Conservation (phyloP, 1,140 invertebrate species). For the Drosophila miranda region DNA sequence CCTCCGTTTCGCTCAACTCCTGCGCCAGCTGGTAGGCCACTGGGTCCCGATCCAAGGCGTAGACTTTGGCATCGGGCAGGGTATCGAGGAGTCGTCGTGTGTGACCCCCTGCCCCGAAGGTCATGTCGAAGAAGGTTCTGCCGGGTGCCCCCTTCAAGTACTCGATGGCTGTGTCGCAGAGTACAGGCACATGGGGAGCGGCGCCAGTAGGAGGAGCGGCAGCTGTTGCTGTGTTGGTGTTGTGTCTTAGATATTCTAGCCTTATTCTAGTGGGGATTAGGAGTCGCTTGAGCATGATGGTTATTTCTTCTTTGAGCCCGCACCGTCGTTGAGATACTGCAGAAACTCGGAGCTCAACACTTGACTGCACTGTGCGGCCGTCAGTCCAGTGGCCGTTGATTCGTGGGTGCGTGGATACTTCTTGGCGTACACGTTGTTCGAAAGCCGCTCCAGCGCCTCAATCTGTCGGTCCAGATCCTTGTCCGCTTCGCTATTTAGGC, state of each 20-base stretch:
- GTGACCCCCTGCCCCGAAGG: conserved; percentile 97
- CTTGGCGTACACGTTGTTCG: conserved; percentile 87
- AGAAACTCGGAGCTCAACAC: conserved; percentile 88
- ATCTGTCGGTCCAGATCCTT: conserved; percentile 87
- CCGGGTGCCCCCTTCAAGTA: conserved; percentile 86
- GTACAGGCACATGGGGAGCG: conserved; percentile 87
- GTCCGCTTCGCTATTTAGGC: conserved; percentile 83
- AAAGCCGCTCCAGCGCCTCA: conserved; percentile 86
- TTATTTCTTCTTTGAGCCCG: conserved; percentile 26
- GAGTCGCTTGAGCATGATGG: conserved; percentile 25
- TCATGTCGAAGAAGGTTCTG: conserved; percentile 92
- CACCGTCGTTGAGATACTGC: conserved; percentile 85
- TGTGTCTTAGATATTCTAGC: conserved; percentile 23
- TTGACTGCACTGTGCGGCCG: conserved; percentile 87
- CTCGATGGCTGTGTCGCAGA: conserved; percentile 87
- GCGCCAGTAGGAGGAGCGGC: conserved; percentile 68
- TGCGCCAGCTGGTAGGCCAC: conserved; percentile 87
- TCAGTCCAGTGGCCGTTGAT: conserved; percentile 88
- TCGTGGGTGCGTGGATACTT: conserved; percentile 85
- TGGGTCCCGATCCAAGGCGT: conserved; percentile 95
- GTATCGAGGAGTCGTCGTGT: conserved; percentile 85
- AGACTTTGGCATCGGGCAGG: conserved; percentile 86
- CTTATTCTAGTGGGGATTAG: conserved; percentile 57
- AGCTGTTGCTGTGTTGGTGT: conserved; percentile 6
- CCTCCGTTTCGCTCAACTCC: conserved; percentile 83